phyloP scores from a whole-genome alignment of 2,888 invertebrate genomes.

The Hydrotaea cyrtoneurina region DNA sequence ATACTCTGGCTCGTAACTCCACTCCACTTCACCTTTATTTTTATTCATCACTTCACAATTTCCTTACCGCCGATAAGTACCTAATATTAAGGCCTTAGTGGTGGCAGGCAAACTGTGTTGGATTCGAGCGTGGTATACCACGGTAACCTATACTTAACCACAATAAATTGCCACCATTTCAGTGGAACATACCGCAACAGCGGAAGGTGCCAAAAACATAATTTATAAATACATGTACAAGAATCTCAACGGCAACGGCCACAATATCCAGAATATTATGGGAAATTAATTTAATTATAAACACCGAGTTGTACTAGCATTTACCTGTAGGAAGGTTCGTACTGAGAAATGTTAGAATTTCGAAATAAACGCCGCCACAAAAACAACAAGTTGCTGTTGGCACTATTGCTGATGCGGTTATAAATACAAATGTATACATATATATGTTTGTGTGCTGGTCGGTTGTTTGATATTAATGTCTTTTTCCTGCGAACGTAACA shows the following conservation, averaged over 20 bases:
- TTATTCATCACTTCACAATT: background rate
- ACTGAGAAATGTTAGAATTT: conserved; percentile 17
- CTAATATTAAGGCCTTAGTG: background rate
- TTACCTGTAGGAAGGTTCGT: too few relatives aligned
- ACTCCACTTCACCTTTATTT: background rate
- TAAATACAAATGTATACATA: background rate
- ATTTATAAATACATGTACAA: conserved; percentile 22
- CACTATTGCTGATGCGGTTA: conserved; percentile 10
- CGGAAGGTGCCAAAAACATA: conserved; percentile 49
- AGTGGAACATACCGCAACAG: background rate
- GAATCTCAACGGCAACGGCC: background rate
- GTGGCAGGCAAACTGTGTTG: background rate
- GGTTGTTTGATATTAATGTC: conserved; percentile 7
- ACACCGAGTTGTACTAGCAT: background rate
- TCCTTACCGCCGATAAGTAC: background rate
- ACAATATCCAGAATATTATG: conserved; percentile 11
- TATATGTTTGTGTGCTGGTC: background rate
- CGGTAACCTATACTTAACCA: conserved; percentile 5
- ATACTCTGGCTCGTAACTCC: conserved; percentile 22
- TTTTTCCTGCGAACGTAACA: conserved; percentile 21
- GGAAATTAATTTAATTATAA: conserved; percentile 35
- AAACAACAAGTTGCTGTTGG: background rate
- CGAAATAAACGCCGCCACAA: background rate
- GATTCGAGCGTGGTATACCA: background rate
- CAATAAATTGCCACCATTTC: conserved; percentile 20